Conservation (phyloP, 2,113 vertebrate species). For the Clarias batrachus region DNA sequence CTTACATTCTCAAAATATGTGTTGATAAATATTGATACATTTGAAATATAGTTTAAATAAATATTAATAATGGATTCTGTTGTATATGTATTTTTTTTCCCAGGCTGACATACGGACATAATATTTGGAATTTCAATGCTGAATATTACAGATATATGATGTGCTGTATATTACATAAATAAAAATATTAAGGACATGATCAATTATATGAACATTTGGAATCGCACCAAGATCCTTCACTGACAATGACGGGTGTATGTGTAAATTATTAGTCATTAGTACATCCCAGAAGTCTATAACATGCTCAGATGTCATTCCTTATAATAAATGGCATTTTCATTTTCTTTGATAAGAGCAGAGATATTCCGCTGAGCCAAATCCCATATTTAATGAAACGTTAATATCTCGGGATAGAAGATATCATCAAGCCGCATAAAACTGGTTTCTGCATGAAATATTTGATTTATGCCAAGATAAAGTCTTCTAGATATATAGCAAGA, state of each 20-base stretch:
- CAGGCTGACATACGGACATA: too few relatives aligned
- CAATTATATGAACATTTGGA: too few relatives aligned
- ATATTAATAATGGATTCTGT: not conserved
- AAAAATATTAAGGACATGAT: too few relatives aligned
- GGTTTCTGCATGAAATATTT: conserved; percentile 17
- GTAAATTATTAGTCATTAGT: conserved; percentile 11
- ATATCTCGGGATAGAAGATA: conserved; percentile 9
- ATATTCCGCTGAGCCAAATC: conserved; percentile 24
- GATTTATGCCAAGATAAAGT: conserved; percentile 19
- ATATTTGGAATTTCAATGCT: too few relatives aligned
- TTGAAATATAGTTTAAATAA: not conserved
- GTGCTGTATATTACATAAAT: too few relatives aligned
- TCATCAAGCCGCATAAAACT: conserved; percentile 4
- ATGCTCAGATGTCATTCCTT: conserved; percentile 37
- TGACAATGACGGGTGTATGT: not conserved
- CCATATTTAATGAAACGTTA: not conserved
- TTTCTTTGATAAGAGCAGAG: conserved; percentile 17
- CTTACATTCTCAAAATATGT: too few relatives aligned
- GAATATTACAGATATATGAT: too few relatives aligned
- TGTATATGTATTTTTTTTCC: not conserved
- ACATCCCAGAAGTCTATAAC: conserved; percentile 26
- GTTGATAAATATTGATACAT: not conserved
- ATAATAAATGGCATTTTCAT: conserved; percentile 29
- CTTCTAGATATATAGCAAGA: not conserved
- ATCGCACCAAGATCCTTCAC: too few relatives aligned